phyloP scores from a whole-genome alignment of 1,140 invertebrate genomes.

The Lepidurus couesii region DNA sequence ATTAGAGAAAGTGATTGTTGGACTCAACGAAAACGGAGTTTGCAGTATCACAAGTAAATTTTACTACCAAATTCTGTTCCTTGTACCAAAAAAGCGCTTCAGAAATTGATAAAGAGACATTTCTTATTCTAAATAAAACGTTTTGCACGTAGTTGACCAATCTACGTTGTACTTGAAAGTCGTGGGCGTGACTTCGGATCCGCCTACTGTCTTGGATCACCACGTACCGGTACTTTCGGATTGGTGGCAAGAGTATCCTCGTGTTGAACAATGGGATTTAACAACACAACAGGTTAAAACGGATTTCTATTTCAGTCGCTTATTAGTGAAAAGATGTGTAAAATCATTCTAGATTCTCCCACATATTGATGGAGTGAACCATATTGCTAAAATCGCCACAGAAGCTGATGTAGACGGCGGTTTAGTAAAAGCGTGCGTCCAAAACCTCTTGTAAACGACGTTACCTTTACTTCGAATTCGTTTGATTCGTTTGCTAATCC shows the following conservation, averaged over 20 bases:
- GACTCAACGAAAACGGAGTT: slow-evolving; percentile 61
- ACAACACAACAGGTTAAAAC: slow-evolving; percentile 67
- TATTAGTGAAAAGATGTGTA: background rate
- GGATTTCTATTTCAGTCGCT: background rate
- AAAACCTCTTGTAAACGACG: slow-evolving; percentile 70
- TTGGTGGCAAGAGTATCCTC: slow-evolving; percentile 52
- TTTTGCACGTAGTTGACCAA: slow-evolving; percentile 55
- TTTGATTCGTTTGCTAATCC: background rate
- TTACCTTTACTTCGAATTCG: background rate
- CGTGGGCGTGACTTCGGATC: slow-evolving; percentile 66
- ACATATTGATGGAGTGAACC: slow-evolving; percentile 87
- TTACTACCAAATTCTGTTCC: slow-evolving; percentile 24
- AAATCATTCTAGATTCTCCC: slow-evolving; percentile 59
- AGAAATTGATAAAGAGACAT: background rate
- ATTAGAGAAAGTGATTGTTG: slow-evolving; percentile 65
- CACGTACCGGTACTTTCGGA: slow-evolving; percentile 76
- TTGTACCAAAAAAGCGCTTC: too few relatives aligned
- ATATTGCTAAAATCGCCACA: slow-evolving; percentile 67
- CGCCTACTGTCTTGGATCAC: slow-evolving; percentile 75
- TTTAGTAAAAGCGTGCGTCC: slow-evolving; percentile 87
- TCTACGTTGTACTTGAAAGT: slow-evolving; percentile 76
- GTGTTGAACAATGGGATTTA: slow-evolving; percentile 76
- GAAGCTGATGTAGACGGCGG: slow-evolving; percentile 85
- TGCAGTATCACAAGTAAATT: slow-evolving; percentile 65
- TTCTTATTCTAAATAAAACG: slow-evolving; percentile 3